Evolutionary conservation across 2,888 invertebrate species (phyloP), one percentile per base, ranked within the genome.

Genomic region (Drosophila barbarae): DNA sequence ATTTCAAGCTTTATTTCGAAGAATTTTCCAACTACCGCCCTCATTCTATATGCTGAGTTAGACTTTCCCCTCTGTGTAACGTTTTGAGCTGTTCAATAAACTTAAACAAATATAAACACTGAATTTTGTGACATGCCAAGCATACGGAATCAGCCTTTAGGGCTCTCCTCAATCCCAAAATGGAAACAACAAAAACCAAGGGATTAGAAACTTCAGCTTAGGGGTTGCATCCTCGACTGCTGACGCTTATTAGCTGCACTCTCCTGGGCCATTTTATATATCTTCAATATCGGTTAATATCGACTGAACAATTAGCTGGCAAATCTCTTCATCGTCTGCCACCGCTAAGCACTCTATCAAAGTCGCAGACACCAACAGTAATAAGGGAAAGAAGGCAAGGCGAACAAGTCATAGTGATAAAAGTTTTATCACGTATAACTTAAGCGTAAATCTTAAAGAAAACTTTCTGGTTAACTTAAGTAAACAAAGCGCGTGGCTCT

Each of bases 351-450:
- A 67, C 77, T 80, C 69, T 44, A 52, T 74, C 42, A 68, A 64
- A 68, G 75, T 69, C 76, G 65, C 76, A 73, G 41, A 54, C 30
- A 57, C 53, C 51, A 35, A 49, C 23, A 23, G n/a, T 9, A n/a
- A 15, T 18, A 23, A 34, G 65, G 65, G 59, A 12, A 10, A 3
- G 15, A 10, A 3, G 15, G 10, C 18, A 18, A 18, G 36, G 36
- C 30, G 71, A 70, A 73, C 72, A 78, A 79, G 75, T 73, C 76
- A 75, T 76, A 73, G 85, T 85, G 82, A 85, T 84, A 84, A 82
- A 83, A 85, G 75, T 84, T 85, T 82, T 84, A 84, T 85, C 74
- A 82, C 81, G 83, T 81, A 83, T 75, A 83, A 81, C 83, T 83
- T 83, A 76, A 80, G 81, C 81, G 84, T 84, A 84, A 84, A 85